These are phyloP conservation scores for Leptinotarsa undecemlineata DNA, from an alignment of 1,140 invertebrate species.

Conservation along the genomic window DNA sequence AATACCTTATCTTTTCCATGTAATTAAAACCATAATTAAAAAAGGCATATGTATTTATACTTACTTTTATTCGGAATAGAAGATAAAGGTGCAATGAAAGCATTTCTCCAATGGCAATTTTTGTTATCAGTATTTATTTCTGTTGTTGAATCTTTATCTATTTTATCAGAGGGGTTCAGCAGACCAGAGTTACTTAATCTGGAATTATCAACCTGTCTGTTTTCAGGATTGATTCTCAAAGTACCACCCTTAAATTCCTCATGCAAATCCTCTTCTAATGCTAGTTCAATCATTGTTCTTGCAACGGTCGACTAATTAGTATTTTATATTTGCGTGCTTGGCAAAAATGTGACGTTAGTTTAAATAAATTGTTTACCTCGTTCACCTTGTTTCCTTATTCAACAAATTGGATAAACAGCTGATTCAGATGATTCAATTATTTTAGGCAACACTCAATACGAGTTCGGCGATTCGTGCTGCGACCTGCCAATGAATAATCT, in stretches of 20 bases:
- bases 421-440: constrained; percentile 28
- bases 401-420: constrained; percentile 27
- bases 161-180: constrained; percentile 30
- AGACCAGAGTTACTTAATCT: constrained; percentile 6
- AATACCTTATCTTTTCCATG: not conserved
- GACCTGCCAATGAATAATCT: not conserved
- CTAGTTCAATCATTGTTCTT: constrained; percentile 34
- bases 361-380: not conserved
- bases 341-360: not conserved
- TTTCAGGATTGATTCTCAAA: constrained; percentile 43
- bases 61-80: constrained; percentile 46
- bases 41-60: constrained; percentile 24
- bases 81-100: constrained; percentile 44
- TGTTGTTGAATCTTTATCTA: constrained; percentile 31
- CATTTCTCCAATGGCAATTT: constrained; percentile 42
- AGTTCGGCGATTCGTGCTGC: not conserved
- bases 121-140: constrained; percentile 40
- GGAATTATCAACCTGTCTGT: constrained; percentile 29
- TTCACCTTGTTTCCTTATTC: constrained; percentile 20
- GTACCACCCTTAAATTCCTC: constrained; percentile 51
- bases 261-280: constrained; percentile 49
- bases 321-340: not conserved
- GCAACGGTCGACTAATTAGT: not conserved
- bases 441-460: constrained; percentile 6
- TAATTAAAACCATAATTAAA: constrained; percentile 20